Conservation (phyloP, 2,888 invertebrate species). For the Mylabris sibirica region DNA sequence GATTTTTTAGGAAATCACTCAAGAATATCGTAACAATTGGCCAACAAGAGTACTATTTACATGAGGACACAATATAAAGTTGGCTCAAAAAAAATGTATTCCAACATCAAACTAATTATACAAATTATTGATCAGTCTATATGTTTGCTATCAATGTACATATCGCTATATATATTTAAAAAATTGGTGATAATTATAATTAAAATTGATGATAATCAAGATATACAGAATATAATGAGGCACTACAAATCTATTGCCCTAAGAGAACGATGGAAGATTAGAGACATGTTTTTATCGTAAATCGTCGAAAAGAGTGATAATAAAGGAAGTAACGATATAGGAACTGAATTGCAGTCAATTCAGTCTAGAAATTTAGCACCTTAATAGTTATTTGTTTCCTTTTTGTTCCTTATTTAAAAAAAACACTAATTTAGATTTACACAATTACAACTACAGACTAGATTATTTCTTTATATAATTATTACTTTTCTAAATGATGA, state of each 20-base stretch:
- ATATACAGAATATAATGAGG: constrained; percentile 33
- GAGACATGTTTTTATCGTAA: not conserved
- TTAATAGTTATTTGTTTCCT: constrained; percentile 31
- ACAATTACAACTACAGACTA: constrained; percentile 41
- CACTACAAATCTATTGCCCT: constrained; percentile 35
- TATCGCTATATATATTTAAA: constrained; percentile 20
- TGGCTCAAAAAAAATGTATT: constrained; percentile 19
- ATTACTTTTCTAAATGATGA: not conserved
- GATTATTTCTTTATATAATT: constrained; percentile 37
- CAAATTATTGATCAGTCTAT: constrained; percentile 40
- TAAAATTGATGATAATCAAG: not conserved
- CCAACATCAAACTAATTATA: constrained; percentile 25
- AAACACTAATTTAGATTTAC: constrained; percentile 26
- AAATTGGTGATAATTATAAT: not conserved
- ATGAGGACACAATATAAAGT: constrained; percentile 27
- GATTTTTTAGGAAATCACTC: constrained; percentile 29
- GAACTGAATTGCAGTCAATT: constrained; percentile 11
- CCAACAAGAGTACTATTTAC: constrained; percentile 36
- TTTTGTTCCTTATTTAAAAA: constrained; percentile 17
- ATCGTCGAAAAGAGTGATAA: constrained; percentile 5
- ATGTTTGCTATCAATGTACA: constrained; percentile 36
- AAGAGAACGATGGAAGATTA: not conserved
- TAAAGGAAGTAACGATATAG: constrained; percentile 24
- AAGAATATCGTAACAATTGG: constrained; percentile 32
- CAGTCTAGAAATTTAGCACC: constrained; percentile 35